phyloP scores from a whole-genome alignment of 2,888 invertebrate species.

The Nezara viridula region DNA sequence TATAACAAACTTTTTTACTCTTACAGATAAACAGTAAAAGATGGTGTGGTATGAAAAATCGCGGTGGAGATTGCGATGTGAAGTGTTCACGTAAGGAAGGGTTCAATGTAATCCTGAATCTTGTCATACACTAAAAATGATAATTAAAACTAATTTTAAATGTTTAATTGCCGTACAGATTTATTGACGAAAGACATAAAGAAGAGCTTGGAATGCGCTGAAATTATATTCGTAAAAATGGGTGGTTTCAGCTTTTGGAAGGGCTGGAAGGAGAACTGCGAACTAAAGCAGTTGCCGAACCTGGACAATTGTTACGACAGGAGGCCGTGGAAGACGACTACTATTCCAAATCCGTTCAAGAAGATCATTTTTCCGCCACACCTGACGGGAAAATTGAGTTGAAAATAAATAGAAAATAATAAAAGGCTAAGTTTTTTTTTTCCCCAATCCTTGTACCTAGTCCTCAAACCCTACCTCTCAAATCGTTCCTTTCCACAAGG shows the following conservation, averaged over 20 bases:
- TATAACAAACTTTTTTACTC: too few relatives aligned
- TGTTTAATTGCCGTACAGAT: not conserved
- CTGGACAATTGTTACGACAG: not conserved
- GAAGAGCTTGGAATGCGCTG: constrained; percentile 25
- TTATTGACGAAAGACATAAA: not conserved
- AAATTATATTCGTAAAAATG: not conserved
- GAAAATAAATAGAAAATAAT: not conserved
- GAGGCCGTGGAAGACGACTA: not conserved
- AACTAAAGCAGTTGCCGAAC: not conserved
- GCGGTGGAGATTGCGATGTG: not conserved
- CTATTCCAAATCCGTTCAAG: not conserved
- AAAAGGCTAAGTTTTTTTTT: not conserved
- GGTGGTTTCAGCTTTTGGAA: constrained; percentile 10
- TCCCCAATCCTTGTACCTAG: too few relatives aligned
- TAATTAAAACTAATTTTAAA: not conserved
- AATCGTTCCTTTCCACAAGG: too few relatives aligned
- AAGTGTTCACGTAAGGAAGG: not conserved
- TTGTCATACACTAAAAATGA: not conserved
- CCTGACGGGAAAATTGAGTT: not conserved
- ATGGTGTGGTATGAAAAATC: not conserved
- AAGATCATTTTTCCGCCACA: not conserved
- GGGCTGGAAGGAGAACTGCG: constrained; percentile 28
- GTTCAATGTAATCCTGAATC: not conserved
- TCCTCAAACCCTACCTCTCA: too few relatives aligned
- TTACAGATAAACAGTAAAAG: constrained; percentile 3